Base-by-base conservation (phyloP, 2,888 invertebrate genomes). In the Drosophila incognita region DNA sequence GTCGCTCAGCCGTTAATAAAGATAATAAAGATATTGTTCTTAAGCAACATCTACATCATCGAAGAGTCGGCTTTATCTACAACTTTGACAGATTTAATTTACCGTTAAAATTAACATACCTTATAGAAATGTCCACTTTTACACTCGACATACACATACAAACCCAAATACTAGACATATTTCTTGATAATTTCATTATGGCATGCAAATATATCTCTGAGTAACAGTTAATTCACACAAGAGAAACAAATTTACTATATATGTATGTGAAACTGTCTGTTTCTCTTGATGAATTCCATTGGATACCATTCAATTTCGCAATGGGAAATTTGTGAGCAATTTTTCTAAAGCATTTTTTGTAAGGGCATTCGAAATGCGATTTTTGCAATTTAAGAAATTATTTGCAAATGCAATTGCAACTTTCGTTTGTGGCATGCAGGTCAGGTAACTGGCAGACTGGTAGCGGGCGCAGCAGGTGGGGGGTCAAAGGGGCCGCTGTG, bases 391-490 rank as follows among this genome's bases (percentile, higher is more conserved):
- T 11, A 52, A 8, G 21, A 61, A 63, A 67, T 52, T 5, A 38
- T 53, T 48, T 15, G 5, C 42, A 56, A 78, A 63, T 74, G 69
- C 70, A 78, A 59, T 64, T 65, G 52, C 40, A 56, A 79, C 83
- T 80, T 80, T 80, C 80, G 60, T 80, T 79, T 69, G 58, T 53
- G 54, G 36, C 77, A 64, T 80, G 49, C 70, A 57, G 77, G 76
- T 69, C 76, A 70, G 64, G 13, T 66, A 48, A 62, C 56, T 61
- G 57, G 46, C 46, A 7, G 51, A 61, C 56, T 61, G 57, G 18
- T 46, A 24, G 13, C 15, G 48, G 27, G 8, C 27, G 21, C 13
- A 29, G 66, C 31, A 29, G 29, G 54, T 21, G 71, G 57, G 6
- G 6, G 13, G 31, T 31, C 38, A 27, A 40, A 24, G 54, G 36